A percentile compares a stretch with the other conserved stretches of the same genome.
These are phyloP conservation scores for Eustalomyia histrio DNA, from an alignment of 2,888 invertebrate species.

Conservation along the genomic window DNA sequence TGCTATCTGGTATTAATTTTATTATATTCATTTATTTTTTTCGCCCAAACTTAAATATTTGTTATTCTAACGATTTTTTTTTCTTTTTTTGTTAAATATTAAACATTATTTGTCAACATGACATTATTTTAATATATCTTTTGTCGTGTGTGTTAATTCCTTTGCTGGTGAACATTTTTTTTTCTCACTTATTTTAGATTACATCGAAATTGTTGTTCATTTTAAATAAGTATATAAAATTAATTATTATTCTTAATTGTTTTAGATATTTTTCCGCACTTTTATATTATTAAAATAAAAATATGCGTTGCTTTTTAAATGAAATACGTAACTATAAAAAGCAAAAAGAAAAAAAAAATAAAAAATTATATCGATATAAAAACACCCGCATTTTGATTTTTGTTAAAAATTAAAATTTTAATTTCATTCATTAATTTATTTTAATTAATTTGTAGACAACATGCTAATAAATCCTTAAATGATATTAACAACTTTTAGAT, in stretches of 20 bases:
- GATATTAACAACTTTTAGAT: neutral
- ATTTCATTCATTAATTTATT: conserved; percentile 4
- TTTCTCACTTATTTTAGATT: neutral
- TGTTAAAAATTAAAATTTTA: neutral
- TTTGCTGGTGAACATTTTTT: conserved; percentile 7
- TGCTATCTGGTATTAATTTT: conserved; percentile 26
- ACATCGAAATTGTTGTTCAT: conserved; percentile 12
- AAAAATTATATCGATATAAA: neutral
- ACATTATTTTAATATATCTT: conserved; percentile 17
- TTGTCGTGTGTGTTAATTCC: conserved; percentile 13
- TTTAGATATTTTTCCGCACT: conserved; percentile 60
- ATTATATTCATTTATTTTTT: conserved; percentile 22
- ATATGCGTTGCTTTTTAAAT: conserved; percentile 6
- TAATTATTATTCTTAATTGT: conserved; percentile 56
- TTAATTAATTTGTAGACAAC: conserved; percentile 4
- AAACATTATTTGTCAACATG: conserved; percentile 47
- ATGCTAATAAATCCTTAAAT: conserved; percentile 1
- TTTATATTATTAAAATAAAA: conserved; percentile 1
- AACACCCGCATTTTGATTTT: conserved; percentile 2
- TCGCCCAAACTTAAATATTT: conserved; percentile 46
- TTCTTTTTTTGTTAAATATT: conserved; percentile 19
- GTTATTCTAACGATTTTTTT: conserved; percentile 36
- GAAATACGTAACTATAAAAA: neutral
- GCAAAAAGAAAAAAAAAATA: conserved; percentile 10
- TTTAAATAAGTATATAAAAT: conserved; percentile 47